Percentiles rank a stretch among this genome's conserved stretches.
Conservation (phyloP, 2,113 vertebrate genomes). For the Pycnonotus jocosus region DNA sequence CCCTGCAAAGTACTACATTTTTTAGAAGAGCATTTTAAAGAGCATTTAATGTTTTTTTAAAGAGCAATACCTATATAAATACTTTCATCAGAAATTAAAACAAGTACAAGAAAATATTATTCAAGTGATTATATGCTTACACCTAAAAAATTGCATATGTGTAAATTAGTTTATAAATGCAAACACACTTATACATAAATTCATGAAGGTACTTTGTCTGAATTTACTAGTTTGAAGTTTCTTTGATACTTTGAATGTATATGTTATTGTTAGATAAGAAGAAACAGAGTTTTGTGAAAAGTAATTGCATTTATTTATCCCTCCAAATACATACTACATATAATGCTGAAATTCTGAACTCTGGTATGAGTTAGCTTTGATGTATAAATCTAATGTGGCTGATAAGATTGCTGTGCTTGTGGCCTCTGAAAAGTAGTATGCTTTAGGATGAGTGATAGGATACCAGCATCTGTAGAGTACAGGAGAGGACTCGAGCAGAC, state of each 20-base stretch:
- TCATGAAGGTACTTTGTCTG: neutral
- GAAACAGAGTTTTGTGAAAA: neutral
- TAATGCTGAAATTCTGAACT: neutral
- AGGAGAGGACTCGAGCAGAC: neutral
- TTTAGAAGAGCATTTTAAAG: neutral
- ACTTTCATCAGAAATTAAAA: neutral
- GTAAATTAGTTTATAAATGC: neutral
- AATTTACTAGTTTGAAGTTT: neutral
- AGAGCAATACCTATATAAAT: neutral
- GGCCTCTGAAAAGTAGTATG: neutral
- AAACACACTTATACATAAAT: neutral
- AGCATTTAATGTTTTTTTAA: neutral
- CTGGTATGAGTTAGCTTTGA: neutral
- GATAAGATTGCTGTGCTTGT: neutral
- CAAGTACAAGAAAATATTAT: neutral
- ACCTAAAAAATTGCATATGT: neutral
- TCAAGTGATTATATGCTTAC: neutral
- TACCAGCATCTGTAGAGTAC: neutral
- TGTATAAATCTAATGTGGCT: neutral
- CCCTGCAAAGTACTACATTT: neutral
- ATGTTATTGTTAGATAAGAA: neutral
- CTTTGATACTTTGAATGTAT: neutral
- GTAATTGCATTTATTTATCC: neutral
- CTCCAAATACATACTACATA: neutral
- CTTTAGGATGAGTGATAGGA: rapidly evolving